Evolutionary conservation across 2,113 vertebrate genomes (phyloP).

Genomic region (Microtus pennsylvanicus): DNA sequence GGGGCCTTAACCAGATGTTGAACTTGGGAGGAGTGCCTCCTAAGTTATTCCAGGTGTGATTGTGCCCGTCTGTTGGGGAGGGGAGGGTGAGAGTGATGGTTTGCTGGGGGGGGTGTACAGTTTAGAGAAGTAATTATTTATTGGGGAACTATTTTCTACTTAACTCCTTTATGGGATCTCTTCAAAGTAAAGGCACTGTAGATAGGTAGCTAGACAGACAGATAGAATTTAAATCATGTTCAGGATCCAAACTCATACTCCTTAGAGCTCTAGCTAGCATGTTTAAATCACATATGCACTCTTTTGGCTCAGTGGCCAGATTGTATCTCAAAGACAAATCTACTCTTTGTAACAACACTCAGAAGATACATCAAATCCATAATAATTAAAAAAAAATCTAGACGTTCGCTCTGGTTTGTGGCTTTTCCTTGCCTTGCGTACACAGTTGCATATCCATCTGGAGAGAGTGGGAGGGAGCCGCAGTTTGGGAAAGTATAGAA

Average conservation of each 20-base stretch:
- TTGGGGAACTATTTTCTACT: constrained; percentile 71
- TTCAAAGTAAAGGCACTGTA: constrained; percentile 28
- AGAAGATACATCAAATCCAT: constrained; percentile 23
- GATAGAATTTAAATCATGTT: constrained; percentile 12
- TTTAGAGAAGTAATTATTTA: constrained; percentile 85
- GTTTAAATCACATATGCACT: background rate
- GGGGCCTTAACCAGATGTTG: constrained; percentile 73
- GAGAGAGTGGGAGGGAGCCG: background rate
- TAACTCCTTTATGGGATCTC: constrained; percentile 48
- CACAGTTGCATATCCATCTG: background rate
- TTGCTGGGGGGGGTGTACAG: constrained; percentile 70
- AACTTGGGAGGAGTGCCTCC: constrained; percentile 74
- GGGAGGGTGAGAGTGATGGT: constrained; percentile 58
- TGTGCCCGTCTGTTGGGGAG: constrained; percentile 58
- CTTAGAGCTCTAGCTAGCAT: constrained; percentile 42
- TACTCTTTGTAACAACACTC: constrained; percentile 6
- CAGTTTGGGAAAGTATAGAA: background rate
- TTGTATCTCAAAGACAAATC: background rate
- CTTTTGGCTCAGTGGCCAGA: background rate
- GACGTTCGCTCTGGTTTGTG: constrained; percentile 37
- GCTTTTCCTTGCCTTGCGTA: background rate
- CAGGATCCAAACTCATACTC: constrained; percentile 35
- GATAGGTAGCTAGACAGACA: constrained; percentile 9
- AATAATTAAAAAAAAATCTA: constrained; percentile 29
- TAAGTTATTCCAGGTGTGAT: constrained; percentile 82